Evolutionary conservation across 2,113 vertebrate species (phyloP).

Genomic region (Petrocephalus microphthalmus): DNA sequence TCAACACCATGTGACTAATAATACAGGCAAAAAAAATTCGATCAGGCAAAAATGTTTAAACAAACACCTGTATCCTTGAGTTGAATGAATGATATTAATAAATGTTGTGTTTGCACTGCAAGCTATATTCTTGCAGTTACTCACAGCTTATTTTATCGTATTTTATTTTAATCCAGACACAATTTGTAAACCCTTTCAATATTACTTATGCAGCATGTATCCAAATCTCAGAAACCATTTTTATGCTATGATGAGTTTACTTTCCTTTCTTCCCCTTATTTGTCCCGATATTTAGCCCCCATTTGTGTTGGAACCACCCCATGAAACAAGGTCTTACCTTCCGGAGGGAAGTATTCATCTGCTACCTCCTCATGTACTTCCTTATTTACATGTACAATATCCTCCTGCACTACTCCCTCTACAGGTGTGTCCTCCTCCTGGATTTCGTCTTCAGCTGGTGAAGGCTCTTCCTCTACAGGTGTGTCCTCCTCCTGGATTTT

Average conservation of each 20-base stretch:
- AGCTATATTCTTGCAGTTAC: neutral
- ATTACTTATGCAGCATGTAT: neutral
- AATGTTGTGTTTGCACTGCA: neutral
- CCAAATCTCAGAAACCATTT: neutral
- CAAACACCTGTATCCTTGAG: neutral
- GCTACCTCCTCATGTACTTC: neutral
- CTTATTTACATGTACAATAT: neutral
- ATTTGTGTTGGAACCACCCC: neutral
- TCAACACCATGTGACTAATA: neutral
- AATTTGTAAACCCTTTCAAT: neutral
- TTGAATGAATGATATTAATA: neutral
- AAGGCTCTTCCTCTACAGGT: neutral
- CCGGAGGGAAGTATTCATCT: neutral
- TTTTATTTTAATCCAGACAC: neutral
- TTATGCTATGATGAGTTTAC: neutral
- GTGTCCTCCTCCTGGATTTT: neutral
- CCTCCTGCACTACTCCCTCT: neutral
- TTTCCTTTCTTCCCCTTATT: neutral
- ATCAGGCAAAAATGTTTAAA: neutral
- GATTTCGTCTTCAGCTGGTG: neutral
- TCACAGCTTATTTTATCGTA: neutral
- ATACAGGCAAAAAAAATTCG: neutral
- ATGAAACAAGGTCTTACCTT: conserved; percentile 4
- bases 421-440: neutral
- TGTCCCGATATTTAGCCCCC: neutral